phyloP scores from a whole-genome alignment of 2,888 invertebrate genomes.

The Latheticus oryzae region DNA sequence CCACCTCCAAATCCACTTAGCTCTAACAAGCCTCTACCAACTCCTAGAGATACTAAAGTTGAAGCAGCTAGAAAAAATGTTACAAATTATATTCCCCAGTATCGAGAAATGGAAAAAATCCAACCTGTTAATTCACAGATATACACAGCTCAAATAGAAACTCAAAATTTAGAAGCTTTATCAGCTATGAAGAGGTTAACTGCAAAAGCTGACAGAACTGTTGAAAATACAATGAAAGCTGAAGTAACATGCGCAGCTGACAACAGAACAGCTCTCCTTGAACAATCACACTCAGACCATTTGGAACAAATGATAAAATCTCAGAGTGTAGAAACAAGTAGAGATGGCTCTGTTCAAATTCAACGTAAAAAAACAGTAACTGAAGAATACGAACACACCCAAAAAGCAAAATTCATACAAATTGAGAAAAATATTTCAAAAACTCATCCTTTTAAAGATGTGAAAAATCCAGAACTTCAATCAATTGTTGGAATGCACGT shows the following conservation, averaged over 20 bases:
- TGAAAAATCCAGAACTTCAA: constrained; percentile 53
- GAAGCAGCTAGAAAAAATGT: constrained; percentile 58
- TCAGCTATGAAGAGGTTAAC: constrained; percentile 7
- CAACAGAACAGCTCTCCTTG: constrained; percentile 57
- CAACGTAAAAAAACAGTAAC: constrained; percentile 74
- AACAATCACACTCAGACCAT: constrained; percentile 54
- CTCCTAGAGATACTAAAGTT: constrained; percentile 51
- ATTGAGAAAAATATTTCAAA: constrained; percentile 67
- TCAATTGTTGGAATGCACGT: constrained; percentile 55
- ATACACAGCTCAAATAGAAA: constrained; percentile 5
- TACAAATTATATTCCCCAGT: constrained; percentile 58
- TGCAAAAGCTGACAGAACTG: constrained; percentile 31
- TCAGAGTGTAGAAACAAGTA: constrained; percentile 51
- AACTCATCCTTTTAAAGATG: constrained; percentile 53
- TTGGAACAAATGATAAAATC: constrained; percentile 53
- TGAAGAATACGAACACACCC: constrained; percentile 76
- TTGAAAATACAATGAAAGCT: constrained; percentile 36
- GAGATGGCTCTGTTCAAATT: constrained; percentile 67
- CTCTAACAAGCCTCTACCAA: constrained; percentile 55
- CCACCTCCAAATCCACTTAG: constrained; percentile 77
- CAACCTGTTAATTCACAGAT: constrained; percentile 3
- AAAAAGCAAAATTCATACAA: constrained; percentile 74
- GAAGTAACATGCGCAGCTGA: constrained; percentile 11
- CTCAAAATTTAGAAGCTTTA: constrained; percentile 46
- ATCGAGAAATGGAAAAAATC: constrained; percentile 48